These are phyloP conservation scores for Plestiodon gilberti DNA, from an alignment of 2,113 vertebrate species.

Conservation along the genomic window DNA sequence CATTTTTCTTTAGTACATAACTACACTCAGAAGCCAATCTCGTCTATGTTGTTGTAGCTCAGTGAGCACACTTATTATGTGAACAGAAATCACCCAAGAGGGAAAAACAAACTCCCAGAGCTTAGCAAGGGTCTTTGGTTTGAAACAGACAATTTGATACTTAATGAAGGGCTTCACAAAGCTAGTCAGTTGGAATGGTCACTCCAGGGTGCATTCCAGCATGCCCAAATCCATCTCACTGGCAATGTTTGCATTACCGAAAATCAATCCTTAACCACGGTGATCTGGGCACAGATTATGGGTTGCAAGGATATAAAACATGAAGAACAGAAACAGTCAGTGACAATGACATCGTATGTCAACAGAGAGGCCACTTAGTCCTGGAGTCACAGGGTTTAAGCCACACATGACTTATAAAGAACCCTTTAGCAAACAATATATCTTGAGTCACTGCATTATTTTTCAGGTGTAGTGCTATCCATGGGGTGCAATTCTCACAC, in stretches of 20 bases:
- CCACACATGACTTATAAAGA: fast-evolving
- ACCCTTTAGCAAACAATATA: background rate
- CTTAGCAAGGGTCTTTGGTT: background rate
- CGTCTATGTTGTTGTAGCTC: slow-evolving; percentile 5
- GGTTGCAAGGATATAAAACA: slow-evolving; percentile 45
- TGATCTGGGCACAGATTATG: background rate
- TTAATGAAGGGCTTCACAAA: slow-evolving; percentile 34
- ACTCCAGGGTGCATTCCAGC: background rate
- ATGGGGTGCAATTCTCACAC: background rate
- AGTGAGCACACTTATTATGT: background rate
- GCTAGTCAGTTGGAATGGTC: slow-evolving; percentile 19
- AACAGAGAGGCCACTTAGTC: background rate
- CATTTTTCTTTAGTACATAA: slow-evolving; percentile 40
- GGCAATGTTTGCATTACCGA: background rate
- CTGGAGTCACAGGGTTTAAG: background rate
- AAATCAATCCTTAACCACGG: slow-evolving; percentile 43
- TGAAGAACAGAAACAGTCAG: background rate
- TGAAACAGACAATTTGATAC: background rate
- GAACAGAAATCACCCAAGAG: slow-evolving; percentile 6
- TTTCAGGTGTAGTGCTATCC: background rate
- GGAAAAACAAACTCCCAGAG: slow-evolving; percentile 1
- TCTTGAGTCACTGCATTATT: background rate
- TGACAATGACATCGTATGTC: background rate
- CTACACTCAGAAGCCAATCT: slow-evolving; percentile 39
- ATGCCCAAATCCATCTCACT: background rate